Conservation (phyloP, 2,888 invertebrate species). For the Furcula furcula region DNA sequence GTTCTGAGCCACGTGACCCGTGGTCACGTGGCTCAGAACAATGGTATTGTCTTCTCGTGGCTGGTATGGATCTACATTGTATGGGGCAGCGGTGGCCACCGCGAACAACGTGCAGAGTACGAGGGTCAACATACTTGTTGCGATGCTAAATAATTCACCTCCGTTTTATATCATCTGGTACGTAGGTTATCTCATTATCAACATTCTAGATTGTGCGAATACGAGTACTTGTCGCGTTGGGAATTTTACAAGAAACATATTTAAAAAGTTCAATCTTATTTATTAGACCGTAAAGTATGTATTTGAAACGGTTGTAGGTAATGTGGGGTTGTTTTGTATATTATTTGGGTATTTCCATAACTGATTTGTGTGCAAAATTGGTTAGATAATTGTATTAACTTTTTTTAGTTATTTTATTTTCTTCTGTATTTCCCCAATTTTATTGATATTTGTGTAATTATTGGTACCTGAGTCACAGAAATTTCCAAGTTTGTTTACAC, state of each 20-base stretch:
- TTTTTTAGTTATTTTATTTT: too few species aligned
- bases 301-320: too few species aligned
- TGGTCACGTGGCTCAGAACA: constrained; percentile 38
- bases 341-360: neutral
- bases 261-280: too few species aligned
- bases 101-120: constrained; percentile 43
- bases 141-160: constrained; percentile 14
- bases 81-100: constrained; percentile 50
- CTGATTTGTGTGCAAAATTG: too few species aligned
- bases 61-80: constrained; percentile 10
- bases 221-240: constrained; percentile 18
- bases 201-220: constrained; percentile 38
- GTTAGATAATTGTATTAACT: too few species aligned
- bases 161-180: constrained; percentile 41
- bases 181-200: constrained; percentile 53
- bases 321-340: neutral
- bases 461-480: too few species aligned
- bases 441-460: too few species aligned
- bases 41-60: too few species aligned
- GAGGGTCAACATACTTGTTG: constrained; percentile 41
- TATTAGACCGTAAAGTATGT: constrained; percentile 1
- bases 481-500: too few species aligned
- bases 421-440: too few species aligned
- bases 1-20: constrained; percentile 45
- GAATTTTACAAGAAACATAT: constrained; percentile 7